Evolutionary conservation across 2,888 invertebrate species (phyloP), one percentile per base, ranked within the genome.

Genomic region (Drosophila yooni): DNA sequence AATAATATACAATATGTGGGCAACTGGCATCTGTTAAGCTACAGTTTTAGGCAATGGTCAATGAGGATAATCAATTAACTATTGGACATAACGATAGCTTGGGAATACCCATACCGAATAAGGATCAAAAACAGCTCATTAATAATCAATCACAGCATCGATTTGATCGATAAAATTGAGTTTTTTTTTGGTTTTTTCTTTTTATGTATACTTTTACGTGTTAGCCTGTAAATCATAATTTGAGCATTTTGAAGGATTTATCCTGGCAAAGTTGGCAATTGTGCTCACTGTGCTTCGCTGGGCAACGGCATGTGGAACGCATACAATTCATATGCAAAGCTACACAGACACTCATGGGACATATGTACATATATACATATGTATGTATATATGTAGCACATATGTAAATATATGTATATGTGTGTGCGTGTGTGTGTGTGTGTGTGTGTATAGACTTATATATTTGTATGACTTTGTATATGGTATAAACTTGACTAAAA

Each of bases 401-500:
- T 52, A 53, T 52, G 60, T 43, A 74, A 67, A 25, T 70, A 29
- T 11, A 40, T 43, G 38, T 38, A 25, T 29, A 51, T 34, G 6
- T 36, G 15, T 36, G 6, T 40, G 7, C 21, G 21, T 38, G 25
- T 29, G 51, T 34, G 15, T 36, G 15, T 36, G 6, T 40, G 7
- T 43, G 6, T 43, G 13, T 25, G 21, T 46, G 13, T 1, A 10
- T 7, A 43, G 43, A 46, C 46, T 61, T 72, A 25, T 53, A 61
- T 50, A 50, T 33, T 70, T 62, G 40, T 63, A 46, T 63, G 60
- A 62, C 67, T 74, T 40, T 63, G 76, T 72, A 69, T 74, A 73
- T 69, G 81, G 69, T 67, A 81, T 84, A 81, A 88, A 87, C 84
- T 89, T 89, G 87, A 83, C 87, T 87, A 87, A 88, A 89, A 87